phyloP scores from a whole-genome alignment of 2,888 invertebrate species.

The Oxycera nigricornis region DNA sequence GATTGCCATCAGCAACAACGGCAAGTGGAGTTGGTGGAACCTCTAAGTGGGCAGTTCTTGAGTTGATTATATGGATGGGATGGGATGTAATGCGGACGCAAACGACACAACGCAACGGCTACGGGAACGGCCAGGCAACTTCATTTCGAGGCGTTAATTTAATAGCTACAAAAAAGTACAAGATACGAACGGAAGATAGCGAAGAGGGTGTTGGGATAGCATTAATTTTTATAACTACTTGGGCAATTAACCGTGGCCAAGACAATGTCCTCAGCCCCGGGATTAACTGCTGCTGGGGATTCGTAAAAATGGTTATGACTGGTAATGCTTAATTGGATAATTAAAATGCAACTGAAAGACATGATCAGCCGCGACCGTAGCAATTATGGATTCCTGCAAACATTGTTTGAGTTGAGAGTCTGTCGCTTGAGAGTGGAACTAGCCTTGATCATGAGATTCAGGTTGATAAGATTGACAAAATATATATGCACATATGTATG shows the following conservation, averaged over 20 bases:
- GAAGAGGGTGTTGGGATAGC: conserved; percentile 12
- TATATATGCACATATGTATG: too few species aligned
- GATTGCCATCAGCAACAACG: not conserved
- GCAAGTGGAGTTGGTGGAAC: conserved; percentile 6
- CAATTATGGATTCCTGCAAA: too few species aligned
- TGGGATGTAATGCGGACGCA: not conserved
- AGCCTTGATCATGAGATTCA: too few species aligned
- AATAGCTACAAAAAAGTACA: conserved; percentile 30
- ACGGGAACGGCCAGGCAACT: not conserved
- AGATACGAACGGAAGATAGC: not conserved
- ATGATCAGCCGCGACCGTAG: not conserved
- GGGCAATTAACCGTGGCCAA: conserved; percentile 16
- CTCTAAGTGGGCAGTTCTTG: conserved; percentile 28
- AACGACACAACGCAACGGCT: not conserved
- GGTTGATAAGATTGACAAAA: too few species aligned
- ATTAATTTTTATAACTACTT: conserved; percentile 31
- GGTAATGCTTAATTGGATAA: conserved; percentile 27
- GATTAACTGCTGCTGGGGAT: not conserved
- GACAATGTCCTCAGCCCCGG: conserved; percentile 24
- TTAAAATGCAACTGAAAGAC: not conserved
- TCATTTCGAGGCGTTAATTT: conserved; percentile 31
- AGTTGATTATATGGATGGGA: conserved; percentile 16
- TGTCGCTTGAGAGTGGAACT: too few species aligned
- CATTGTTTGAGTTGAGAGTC: too few species aligned
- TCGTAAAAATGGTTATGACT: conserved; percentile 11